Base-by-base conservation (phyloP, 2,888 invertebrate species). In the Lapara coniferarum region DNA sequence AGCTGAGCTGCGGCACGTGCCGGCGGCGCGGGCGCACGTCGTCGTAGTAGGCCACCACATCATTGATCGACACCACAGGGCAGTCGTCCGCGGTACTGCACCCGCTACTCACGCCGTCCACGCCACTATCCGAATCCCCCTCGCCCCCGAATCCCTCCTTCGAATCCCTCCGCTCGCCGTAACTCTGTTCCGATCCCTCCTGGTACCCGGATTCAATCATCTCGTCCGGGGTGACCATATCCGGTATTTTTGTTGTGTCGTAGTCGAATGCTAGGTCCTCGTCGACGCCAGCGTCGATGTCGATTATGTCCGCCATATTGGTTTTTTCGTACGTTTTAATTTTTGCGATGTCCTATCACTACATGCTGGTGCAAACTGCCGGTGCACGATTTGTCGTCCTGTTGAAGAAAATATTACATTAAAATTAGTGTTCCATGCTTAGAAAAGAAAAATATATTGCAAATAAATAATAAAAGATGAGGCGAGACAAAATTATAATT, bases 61-160 rank as follows among this genome's bases (percentile, higher is more conserved):
- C 93, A 69, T 94, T 94, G 71, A 93, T 92, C 2, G 94, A 94
- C 78, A 94, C 94, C 76, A 94, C 94, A 16, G 94, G 94, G 80
- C 95, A 95, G 82, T 94, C 94, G 71, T 95, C 95, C 56, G 90
- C 95, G 55, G 95, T 89, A 79, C 95, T 95, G 77, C 95, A 95
- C 10, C 95, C 94, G 77, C 93, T 93, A 85, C 95, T 94, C 70
- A 95, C 94, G 69, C 95, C 95, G 70, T 94, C 95, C 78, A 95
- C 95, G 66, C 95, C 95, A 75, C 94, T 91, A 77, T 95, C 95
- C 66, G 92, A 92, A 74, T 93, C 93, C 14, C 90, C 90, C 70
- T 93, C 92, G 16, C 91, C 91, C 5, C 91, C 89, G 70, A 90
- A 91, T 1, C 92, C 91, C 74, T 92, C 92, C 78, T 92, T 92